Evolutionary conservation across 2,113 vertebrate genomes (phyloP), one percentile per base, ranked within the genome.

Genomic region (Tachysurus fulvidraco): DNA sequence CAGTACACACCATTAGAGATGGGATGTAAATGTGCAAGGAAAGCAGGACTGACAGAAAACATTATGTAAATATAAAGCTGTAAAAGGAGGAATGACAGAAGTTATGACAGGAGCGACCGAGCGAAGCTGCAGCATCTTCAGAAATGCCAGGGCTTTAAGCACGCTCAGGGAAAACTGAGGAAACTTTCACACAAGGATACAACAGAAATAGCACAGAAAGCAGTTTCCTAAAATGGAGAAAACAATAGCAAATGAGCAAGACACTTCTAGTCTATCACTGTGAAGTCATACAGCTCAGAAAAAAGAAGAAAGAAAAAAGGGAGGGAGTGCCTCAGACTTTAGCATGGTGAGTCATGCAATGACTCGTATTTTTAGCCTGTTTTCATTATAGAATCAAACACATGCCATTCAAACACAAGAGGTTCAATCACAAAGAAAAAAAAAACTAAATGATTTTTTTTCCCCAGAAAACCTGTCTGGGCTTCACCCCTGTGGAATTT

Each of bases 111-210:
- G 62, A 55, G n/a, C 16, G 17, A 25, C 41, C 28, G 74, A 77
- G 83, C 79, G 36, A 62, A 81, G 69, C 59, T 76, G 46, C 62
- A 80, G 52, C 77, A 76, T 85, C 71, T 76, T 64, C 4, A 54
- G n/a, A 85, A 85, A 88, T 65, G 59, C 79, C 78, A 77, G 46
- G 6, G 59, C 55, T 76, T 69, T 67, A 30, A 25, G 41, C 57
- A 71, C 41, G 83, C 36, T 83, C 28, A 80, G 30, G 5, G 21
- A 64, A 25, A 85, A 76, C 21, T 6, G 4, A 8, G 76, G 23
- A 78, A 36, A 65, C 62, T n/a, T 30, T 23, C 46, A 17, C 10
- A 25, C 50, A 30, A 0, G 14, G 8, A 41, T 25, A 77, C 4
- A 71, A 41, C 17, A 57, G 60, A 86, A 57, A 81, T n/a, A 86